Evolutionary conservation across 2,797 vertebrate species (phyloP).

Genomic region (Sebastes oblongus): DNA sequence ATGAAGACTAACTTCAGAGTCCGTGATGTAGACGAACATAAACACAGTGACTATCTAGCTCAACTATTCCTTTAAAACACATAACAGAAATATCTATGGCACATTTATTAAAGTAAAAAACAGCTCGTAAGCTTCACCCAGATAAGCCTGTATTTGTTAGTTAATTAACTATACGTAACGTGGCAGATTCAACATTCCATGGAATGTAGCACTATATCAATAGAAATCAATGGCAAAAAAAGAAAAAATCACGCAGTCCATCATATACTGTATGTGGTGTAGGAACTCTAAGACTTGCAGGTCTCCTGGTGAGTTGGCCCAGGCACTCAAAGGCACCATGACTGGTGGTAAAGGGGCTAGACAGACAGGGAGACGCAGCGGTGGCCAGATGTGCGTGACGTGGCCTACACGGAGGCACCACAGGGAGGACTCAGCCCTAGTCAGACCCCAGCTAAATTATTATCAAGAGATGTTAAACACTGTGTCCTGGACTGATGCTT

Average conservation of each 20-base stretch:
- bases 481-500: not conserved
- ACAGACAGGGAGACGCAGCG: not conserved
- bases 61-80: conserved; percentile 12
- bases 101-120: conserved; percentile 51
- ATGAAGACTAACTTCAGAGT: conserved; percentile 8
- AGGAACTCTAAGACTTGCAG: conserved; percentile 32
- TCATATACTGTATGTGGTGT: not conserved
- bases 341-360: conserved; percentile 20
- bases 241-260: not conserved
- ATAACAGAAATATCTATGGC: conserved; percentile 57
- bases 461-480: not conserved
- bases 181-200: conserved; percentile 58
- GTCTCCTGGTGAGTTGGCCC: conserved; percentile 24
- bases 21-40: conserved; percentile 15
- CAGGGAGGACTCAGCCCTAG: not conserved
- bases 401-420: conserved; percentile 2
- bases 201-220: conserved; percentile 63
- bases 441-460: not conserved
- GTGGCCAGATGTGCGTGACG: conserved; percentile 28
- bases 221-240: conserved; percentile 13
- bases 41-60: not conserved
- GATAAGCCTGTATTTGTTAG: conserved; percentile 29
- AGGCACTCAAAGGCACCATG: conserved; percentile 44
- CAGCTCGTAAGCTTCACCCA: conserved; percentile 32
- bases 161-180: conserved; percentile 27